These are phyloP conservation scores for Bombus pascuorum DNA, from an alignment of 1,140 invertebrate species.

Conservation along the genomic window DNA sequence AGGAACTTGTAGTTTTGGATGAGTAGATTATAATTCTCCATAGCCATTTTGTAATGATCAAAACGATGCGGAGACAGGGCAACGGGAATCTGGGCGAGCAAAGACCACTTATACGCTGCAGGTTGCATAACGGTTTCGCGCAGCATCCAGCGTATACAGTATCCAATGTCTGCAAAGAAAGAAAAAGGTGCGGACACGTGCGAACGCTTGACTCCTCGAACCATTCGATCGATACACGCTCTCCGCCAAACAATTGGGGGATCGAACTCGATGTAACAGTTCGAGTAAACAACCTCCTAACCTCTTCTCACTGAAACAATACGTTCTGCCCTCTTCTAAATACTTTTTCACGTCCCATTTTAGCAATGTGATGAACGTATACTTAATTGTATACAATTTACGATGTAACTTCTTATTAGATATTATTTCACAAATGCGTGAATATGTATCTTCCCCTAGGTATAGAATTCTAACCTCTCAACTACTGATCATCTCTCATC, in stretches of 20 bases:
- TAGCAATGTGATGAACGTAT: neutral
- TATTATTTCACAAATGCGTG: neutral
- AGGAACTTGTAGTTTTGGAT: too few relatives aligned
- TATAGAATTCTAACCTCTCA: too few relatives aligned
- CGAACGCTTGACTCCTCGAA: conserved; percentile 15
- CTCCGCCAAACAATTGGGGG: neutral
- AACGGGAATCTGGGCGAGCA: conserved; percentile 61
- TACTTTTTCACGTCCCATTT: neutral
- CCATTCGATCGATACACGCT: neutral
- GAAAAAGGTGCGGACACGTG: conserved; percentile 24
- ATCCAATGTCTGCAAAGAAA: conserved; percentile 44
- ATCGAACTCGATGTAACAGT: neutral
- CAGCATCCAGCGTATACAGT: conserved; percentile 62
- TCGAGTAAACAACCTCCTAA: neutral
- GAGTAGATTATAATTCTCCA: neutral
- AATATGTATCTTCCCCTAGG: neutral
- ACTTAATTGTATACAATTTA: neutral
- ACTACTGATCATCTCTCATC: too few relatives aligned
- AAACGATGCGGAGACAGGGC: conserved; percentile 54
- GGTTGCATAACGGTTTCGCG: conserved; percentile 67
- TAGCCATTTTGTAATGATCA: neutral
- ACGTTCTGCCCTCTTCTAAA: neutral
- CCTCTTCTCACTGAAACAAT: neutral
- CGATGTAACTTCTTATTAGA: neutral
- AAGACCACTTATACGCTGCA: conserved; percentile 60